Percentiles rank a stretch among this genome's conserved stretches.
phyloP scores from a whole-genome alignment of 2,113 vertebrate species.

The Equus quagga region DNA sequence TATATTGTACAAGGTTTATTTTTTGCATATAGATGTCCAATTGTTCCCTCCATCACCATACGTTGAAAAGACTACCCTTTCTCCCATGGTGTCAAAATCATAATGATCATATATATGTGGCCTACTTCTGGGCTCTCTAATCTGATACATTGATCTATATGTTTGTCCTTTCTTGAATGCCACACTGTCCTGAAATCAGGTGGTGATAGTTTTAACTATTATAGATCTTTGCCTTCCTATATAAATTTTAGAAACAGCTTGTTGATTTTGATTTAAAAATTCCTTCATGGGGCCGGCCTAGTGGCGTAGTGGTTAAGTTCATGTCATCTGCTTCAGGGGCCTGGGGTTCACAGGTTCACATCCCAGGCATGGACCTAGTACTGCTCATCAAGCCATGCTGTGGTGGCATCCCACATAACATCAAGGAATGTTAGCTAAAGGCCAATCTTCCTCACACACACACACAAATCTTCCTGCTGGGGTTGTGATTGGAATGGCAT shows the following conservation, averaged over 20 bases:
- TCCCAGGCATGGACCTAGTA: too few species aligned
- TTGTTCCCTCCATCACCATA: neutral
- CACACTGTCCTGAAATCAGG: neutral
- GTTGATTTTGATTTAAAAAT: neutral
- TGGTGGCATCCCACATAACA: too few species aligned
- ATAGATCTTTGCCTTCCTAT: neutral
- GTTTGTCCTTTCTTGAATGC: neutral
- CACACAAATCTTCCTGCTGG: neutral
- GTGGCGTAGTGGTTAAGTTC: too few species aligned
- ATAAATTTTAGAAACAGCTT: neutral
- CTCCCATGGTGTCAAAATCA: neutral
- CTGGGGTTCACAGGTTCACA: too few species aligned
- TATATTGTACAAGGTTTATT: neutral
- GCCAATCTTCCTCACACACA: too few species aligned
- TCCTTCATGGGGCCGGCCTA: neutral
- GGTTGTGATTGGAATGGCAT: neutral
- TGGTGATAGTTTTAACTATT: neutral
- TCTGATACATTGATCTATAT: neutral
- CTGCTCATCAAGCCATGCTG: too few species aligned
- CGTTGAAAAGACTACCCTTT: neutral
- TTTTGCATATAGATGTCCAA: neutral
- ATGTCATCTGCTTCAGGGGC: too few species aligned
- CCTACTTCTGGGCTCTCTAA: neutral
- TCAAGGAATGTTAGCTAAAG: too few species aligned
- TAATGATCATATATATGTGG: neutral